Conservation (phyloP, 2,797 vertebrate species). For the Crenuchus spilurus region DNA sequence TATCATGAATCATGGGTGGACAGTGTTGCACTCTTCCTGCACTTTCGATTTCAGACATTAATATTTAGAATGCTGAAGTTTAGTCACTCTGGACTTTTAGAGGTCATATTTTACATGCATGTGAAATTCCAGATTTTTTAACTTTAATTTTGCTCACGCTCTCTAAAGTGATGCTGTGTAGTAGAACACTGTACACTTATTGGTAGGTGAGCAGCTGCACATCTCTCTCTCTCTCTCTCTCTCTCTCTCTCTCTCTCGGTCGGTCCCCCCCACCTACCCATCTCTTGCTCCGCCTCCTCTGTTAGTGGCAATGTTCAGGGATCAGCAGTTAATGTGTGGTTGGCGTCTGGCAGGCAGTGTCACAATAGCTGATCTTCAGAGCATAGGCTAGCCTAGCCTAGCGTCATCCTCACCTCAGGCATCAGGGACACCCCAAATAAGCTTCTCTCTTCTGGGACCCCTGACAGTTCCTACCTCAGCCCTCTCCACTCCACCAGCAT, state of each 20-base stretch:
- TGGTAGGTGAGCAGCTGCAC: neutral
- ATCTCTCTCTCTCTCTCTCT: constrained; percentile 11
- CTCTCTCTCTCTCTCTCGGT: constrained; percentile 30
- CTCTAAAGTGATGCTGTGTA: constrained; percentile 3
- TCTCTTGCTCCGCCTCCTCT: constrained; percentile 41
- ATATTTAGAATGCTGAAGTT: neutral
- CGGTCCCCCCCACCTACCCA: constrained; percentile 26
- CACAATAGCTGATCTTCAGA: constrained; percentile 71
- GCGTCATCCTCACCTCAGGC: constrained; percentile 19
- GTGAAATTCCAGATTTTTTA: too few relatives aligned
- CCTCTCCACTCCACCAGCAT: constrained; percentile 71
- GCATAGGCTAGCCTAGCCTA: constrained; percentile 34
- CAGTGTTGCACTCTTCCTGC: neutral
- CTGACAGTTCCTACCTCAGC: constrained; percentile 49
- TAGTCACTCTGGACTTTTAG: neutral
- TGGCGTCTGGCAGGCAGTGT: constrained; percentile 71
- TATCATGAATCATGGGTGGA: neutral
- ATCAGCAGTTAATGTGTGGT: constrained; percentile 75
- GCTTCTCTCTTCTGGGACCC: constrained; percentile 25
- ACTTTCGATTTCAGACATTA: neutral
- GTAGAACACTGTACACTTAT: neutral
- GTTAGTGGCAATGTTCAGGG: constrained; percentile 62
- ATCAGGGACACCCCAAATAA: constrained; percentile 58
- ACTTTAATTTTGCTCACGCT: neutral
- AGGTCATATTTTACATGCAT: neutral